Percentiles rank a stretch among this genome's conserved stretches.
These are phyloP conservation scores for Osmerus mordax DNA, from an alignment of 2,113 vertebrate species.

Conservation along the genomic window DNA sequence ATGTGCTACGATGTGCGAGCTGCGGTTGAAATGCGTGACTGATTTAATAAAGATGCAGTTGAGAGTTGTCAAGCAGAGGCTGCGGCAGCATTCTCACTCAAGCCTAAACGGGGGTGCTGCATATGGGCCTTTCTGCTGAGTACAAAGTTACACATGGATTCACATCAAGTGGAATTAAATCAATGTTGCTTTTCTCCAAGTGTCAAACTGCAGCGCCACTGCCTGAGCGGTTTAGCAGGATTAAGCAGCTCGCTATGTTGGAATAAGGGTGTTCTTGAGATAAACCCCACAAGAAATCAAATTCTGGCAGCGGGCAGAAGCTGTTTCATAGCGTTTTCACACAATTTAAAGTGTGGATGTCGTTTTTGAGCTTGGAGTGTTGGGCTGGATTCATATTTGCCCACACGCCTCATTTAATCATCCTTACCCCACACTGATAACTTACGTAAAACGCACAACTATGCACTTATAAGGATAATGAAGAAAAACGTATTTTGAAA, in stretches of 20 bases:
- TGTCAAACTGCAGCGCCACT: conserved; percentile 48
- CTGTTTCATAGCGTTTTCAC: too few species aligned
- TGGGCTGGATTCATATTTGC: too few species aligned
- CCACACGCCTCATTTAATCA: too few species aligned
- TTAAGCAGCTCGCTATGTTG: conserved; percentile 31
- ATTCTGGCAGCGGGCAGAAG: too few species aligned
- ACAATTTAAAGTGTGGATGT: too few species aligned
- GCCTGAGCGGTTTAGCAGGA: conserved; percentile 42
- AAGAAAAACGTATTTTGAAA: too few species aligned
- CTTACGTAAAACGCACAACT: too few species aligned
- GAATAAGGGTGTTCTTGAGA: conserved; percentile 23
- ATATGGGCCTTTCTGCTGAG: conserved; percentile 65
- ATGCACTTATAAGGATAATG: too few species aligned
- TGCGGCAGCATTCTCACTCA: conserved; percentile 21
- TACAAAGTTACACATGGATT: conserved; percentile 54
- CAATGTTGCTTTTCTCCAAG: conserved; percentile 34
- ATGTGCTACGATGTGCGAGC: conserved; percentile 44
- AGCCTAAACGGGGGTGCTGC: conserved; percentile 36
- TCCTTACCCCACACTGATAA: too few species aligned
- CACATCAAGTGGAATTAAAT: conserved; percentile 65
- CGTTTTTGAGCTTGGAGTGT: too few species aligned
- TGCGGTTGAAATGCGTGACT: conserved; percentile 51
- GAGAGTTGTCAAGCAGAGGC: conserved; percentile 21
- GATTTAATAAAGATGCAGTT: conserved; percentile 52
- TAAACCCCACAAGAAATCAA: too few species aligned